Evolutionary conservation across 2,797 vertebrate genomes (phyloP).

Genomic region (Phalloptychus januarius): DNA sequence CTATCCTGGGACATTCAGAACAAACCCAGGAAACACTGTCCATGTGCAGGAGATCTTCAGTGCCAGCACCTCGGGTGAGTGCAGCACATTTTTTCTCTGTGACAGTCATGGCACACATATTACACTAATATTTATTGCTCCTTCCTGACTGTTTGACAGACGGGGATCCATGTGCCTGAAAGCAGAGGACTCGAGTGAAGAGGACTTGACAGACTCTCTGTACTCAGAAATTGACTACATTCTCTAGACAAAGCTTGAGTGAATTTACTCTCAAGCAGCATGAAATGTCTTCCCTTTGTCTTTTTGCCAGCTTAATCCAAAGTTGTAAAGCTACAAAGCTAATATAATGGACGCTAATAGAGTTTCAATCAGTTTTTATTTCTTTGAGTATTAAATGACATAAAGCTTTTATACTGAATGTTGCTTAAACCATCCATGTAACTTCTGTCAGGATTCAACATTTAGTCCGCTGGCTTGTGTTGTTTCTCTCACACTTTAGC

Average conservation of each 20-base stretch:
- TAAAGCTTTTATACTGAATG: neutral
- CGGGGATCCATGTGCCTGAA: conserved; percentile 81
- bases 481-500: neutral
- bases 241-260: conserved; percentile 54
- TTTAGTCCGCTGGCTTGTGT: neutral
- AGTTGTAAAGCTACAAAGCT: conserved; percentile 30
- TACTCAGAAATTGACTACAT: conserved; percentile 85
- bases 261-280: conserved; percentile 16
- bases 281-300: conserved; percentile 9
- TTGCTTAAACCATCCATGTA: neutral
- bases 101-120: neutral
- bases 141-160: conserved; percentile 55
- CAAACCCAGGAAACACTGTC: conserved; percentile 86
- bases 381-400: neutral
- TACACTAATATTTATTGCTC: neutral
- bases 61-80: conserved; percentile 89
- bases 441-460: neutral
- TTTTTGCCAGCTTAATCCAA: conserved; percentile 44
- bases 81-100: neutral
- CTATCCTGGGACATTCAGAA: conserved; percentile 87
- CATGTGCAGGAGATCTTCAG: conserved; percentile 87
- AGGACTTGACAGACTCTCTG: conserved; percentile 74
- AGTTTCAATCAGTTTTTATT: neutral
- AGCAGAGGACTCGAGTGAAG: conserved; percentile 76
- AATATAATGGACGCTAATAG: conserved; percentile 19